phyloP scores from a whole-genome alignment of 2,888 invertebrate species.

The Adela reaumurella region DNA sequence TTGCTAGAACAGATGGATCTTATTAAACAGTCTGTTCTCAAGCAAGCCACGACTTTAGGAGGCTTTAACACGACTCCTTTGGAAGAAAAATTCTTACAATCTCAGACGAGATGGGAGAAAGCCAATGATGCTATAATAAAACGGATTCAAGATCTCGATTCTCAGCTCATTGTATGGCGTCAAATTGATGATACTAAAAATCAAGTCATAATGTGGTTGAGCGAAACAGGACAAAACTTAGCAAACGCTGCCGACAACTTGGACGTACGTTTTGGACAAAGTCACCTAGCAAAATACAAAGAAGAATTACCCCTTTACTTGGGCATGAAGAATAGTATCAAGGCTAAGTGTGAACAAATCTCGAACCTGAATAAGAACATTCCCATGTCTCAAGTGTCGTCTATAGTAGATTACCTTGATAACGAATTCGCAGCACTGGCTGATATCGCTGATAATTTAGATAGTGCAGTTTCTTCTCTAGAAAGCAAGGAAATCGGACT shows the following conservation, averaged over 20 bases:
- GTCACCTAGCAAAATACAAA: constrained; percentile 76
- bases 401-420: constrained; percentile 64
- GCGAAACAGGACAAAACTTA: constrained; percentile 74
- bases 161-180: constrained; percentile 89
- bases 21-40: constrained; percentile 67
- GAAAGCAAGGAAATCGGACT: constrained; percentile 72
- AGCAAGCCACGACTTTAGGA: constrained; percentile 66
- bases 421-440: constrained; percentile 75
- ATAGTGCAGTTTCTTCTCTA: constrained; percentile 67
- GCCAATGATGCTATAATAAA: constrained; percentile 68
- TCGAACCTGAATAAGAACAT: constrained; percentile 69
- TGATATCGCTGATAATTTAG: constrained; percentile 69
- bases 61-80: constrained; percentile 61
- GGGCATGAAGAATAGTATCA: constrained; percentile 72
- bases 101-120: constrained; percentile 67
- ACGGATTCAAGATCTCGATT: constrained; percentile 76
- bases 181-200: constrained; percentile 85
- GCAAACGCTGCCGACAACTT: constrained; percentile 73
- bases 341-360: constrained; percentile 76
- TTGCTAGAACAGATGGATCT: constrained; percentile 74
- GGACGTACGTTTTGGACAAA: constrained; percentile 77
- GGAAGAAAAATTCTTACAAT: constrained; percentile 57
- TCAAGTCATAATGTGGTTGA: constrained; percentile 79
- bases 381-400: constrained; percentile 65
- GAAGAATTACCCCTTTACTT: constrained; percentile 79